A percentile compares a stretch with the other conserved stretches of the same genome.
Evolutionary conservation across 2,888 invertebrate genomes (phyloP).

Genomic region (Eristalinus sepulchralis): DNA sequence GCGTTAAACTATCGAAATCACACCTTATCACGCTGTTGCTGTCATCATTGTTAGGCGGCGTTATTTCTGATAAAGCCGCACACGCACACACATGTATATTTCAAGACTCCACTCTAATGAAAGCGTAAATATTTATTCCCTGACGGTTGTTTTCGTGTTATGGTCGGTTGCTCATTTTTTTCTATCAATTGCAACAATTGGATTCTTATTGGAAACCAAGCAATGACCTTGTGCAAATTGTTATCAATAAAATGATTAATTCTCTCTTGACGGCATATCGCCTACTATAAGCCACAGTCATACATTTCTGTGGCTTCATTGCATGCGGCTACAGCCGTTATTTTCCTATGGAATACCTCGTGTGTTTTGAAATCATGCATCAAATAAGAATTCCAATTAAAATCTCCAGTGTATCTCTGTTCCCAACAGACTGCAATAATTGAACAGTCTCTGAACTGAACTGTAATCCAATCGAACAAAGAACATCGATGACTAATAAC

Average conservation of each 20-base stretch:
- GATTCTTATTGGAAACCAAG: background rate
- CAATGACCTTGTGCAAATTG: background rate
- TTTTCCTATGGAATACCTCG: background rate
- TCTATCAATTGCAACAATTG: background rate
- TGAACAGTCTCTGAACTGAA: background rate
- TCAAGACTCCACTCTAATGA: background rate
- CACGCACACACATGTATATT: background rate
- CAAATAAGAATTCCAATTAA: background rate
- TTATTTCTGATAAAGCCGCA: background rate
- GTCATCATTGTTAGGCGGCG: background rate
- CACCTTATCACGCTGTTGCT: background rate
- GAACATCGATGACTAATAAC: background rate
- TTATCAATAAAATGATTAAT: background rate
- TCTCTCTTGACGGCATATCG: background rate
- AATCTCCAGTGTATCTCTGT: background rate
- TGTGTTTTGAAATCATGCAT: background rate
- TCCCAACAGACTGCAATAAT: background rate
- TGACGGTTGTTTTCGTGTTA: background rate
- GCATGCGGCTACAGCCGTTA: background rate
- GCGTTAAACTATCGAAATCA: background rate
- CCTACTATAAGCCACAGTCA: background rate
- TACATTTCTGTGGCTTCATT: background rate
- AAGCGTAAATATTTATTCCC: background rate
- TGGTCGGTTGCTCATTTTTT: background rate
- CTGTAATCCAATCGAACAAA: background rate